A percentile compares a stretch with the other conserved stretches of the same genome.
These are phyloP conservation scores for Trogon melanurus DNA, from an alignment of 2,113 vertebrate genomes.

Conservation along the genomic window DNA sequence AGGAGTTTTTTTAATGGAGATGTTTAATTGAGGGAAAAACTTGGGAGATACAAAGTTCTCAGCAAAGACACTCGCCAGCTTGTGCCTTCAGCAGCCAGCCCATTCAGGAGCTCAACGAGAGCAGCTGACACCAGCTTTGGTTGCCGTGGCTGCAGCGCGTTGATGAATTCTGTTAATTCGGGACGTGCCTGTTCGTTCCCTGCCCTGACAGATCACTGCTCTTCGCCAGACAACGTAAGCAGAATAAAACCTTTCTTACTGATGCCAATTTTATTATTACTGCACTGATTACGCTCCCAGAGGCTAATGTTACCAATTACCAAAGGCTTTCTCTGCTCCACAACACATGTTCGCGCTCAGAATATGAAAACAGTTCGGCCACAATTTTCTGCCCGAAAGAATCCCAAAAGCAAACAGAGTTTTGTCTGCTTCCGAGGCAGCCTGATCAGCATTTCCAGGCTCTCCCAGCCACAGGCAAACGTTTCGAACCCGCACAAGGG, in stretches of 20 bases:
- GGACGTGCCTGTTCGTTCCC: conserved; percentile 27
- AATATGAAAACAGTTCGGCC: conserved; percentile 40
- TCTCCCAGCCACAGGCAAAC: background rate
- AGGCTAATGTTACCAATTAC: conserved; percentile 44
- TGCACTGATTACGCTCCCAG: conserved; percentile 22
- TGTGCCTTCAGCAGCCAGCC: background rate
- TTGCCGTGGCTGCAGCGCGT: background rate
- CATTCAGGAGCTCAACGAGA: background rate
- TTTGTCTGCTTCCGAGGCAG: conserved; percentile 15
- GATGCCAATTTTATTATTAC: conserved; percentile 47
- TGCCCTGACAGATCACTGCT: conserved; percentile 20
- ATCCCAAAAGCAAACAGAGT: conserved; percentile 43
- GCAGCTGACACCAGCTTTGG: background rate
- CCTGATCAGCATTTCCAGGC: background rate
- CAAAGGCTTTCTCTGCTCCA: conserved; percentile 33
- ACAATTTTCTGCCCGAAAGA: conserved; percentile 1
- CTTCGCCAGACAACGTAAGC: conserved; percentile 32
- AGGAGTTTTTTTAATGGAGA: background rate
- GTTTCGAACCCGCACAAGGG: background rate
- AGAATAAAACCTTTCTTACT: conserved; percentile 32
- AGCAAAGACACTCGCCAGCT: background rate
- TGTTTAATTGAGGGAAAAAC: background rate
- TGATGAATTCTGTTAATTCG: conserved; percentile 52
- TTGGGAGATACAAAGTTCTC: background rate
- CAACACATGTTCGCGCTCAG: conserved; percentile 4